phyloP scores from a whole-genome alignment of 2,113 vertebrate genomes.

The Chaenogobius annularis region DNA sequence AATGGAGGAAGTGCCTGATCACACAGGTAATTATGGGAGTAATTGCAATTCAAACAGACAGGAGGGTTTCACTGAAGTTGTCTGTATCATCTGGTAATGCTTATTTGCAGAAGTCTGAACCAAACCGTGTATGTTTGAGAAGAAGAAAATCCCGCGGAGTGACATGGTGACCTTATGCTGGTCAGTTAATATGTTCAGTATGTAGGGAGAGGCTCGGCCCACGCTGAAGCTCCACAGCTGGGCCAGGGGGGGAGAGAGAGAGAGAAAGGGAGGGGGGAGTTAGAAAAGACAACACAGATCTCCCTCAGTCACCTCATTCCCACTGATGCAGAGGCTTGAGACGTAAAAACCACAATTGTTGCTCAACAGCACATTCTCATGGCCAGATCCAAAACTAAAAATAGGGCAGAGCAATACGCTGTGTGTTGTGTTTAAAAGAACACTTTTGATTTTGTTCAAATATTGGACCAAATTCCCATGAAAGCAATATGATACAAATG shows the following conservation, averaged over 20 bases:
- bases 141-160: slow-evolving; percentile 43
- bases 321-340: slow-evolving; percentile 32
- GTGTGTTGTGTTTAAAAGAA: not conserved
- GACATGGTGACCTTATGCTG: slow-evolving; percentile 58
- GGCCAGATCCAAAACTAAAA: not conserved
- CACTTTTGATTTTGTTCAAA: not conserved
- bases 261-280: slow-evolving; percentile 39
- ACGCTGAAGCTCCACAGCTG: slow-evolving; percentile 68
- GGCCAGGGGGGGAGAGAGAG: slow-evolving; percentile 62
- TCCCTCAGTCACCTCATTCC: slow-evolving; percentile 50
- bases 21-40: not conserved
- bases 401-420: not conserved
- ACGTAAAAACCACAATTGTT: slow-evolving; percentile 22
- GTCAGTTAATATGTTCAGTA: slow-evolving; percentile 72
- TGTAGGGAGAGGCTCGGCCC: slow-evolving; percentile 66
- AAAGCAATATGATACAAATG: not conserved
- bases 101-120: slow-evolving; percentile 39
- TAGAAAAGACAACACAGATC: slow-evolving; percentile 64
- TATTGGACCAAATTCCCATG: not conserved
- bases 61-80: not conserved
- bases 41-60: not conserved
- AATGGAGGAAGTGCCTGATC: slow-evolving; percentile 30
- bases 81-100: slow-evolving; percentile 46
- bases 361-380: slow-evolving; percentile 7
- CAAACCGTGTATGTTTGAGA: slow-evolving; percentile 36